A percentile compares a stretch with the other conserved stretches of the same genome.
phyloP scores from a whole-genome alignment of 2,797 vertebrate species.

The Gymnoscopelus microlampas region DNA sequence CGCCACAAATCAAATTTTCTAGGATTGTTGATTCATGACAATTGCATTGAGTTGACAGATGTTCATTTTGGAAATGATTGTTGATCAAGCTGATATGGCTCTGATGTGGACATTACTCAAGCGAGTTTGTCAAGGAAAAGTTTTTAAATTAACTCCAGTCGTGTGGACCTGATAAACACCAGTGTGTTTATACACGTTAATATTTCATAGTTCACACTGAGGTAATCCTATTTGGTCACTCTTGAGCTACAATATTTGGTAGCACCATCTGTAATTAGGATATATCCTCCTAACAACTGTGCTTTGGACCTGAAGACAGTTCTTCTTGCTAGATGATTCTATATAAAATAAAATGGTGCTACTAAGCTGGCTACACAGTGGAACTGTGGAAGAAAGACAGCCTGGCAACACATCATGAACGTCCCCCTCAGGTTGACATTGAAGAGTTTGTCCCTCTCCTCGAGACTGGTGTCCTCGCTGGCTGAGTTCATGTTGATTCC shows the following conservation, averaged over 20 bases:
- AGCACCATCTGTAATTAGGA: conserved; percentile 35
- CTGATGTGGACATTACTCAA: too few relatives aligned
- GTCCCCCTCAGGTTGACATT: conserved; percentile 83
- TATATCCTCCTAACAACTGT: conserved; percentile 22
- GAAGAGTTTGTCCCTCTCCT: conserved; percentile 87
- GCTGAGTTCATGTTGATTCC: conserved; percentile 86
- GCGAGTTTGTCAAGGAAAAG: too few relatives aligned
- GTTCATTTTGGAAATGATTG: too few relatives aligned
- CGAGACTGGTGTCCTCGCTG: conserved; percentile 82
- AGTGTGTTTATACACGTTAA: too few relatives aligned
- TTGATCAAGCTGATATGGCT: too few relatives aligned
- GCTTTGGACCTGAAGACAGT: conserved; percentile 23
- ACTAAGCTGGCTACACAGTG: background rate
- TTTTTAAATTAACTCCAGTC: too few relatives aligned
- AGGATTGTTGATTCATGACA: too few relatives aligned
- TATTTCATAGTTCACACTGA: too few relatives aligned
- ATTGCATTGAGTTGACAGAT: too few relatives aligned
- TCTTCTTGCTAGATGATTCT: background rate
- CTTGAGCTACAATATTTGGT: conserved; percentile 18
- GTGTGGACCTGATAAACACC: too few relatives aligned
- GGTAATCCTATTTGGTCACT: conserved; percentile 10
- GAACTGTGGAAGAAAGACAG: conserved; percentile 51
- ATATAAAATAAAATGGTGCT: background rate
- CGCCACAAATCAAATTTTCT: too few relatives aligned
- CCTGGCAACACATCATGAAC: conserved; percentile 87